Base-by-base conservation (phyloP, 2,113 vertebrate genomes). In the Mohoua ochrocephala region DNA sequence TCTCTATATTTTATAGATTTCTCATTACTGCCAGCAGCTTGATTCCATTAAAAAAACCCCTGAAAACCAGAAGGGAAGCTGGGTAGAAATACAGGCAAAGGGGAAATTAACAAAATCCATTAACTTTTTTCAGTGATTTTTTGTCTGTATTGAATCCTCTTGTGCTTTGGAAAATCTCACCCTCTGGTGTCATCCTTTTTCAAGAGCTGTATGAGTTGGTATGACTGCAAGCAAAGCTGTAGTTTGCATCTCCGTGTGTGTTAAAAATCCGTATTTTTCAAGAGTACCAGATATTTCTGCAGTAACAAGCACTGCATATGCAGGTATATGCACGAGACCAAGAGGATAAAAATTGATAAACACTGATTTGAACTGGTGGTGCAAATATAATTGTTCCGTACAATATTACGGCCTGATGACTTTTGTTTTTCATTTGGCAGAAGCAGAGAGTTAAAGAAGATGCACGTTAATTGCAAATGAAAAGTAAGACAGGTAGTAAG, bases 51-150 rank as follows among this genome's bases (percentile, higher is more conserved):
- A 77, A 95, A 79, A 71, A 59, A 75, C 0, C 4, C 5, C 21
- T 53, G 47, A 74, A 85, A 91, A 57, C n/a, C 37, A 82, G 52
- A 79, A 57, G 81, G 53, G 70, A 84, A 76, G 31, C 44, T 87
- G 41, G 14, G 4, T 54, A 63, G 63, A 76, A 93, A 52, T 90
- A 57, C n/a, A 92, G 63, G 39, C 23, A 9, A 89, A 88, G 18
- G 69, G 76, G 49, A 95, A 92, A 95, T 89, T 92, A 94, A 67
- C 75, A 92, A 94, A 96, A 89, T 39, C 63, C 75, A 90, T 93
- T 92, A 85, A 60, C 39, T 53, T 70, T 65, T 95, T 78, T 54
- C 60, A 27, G 11, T 1, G 8, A 39, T 75, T 75, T 67, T 67
- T 73, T 84, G 89, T 28, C 63, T 70, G 18, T 71, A 18, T 87